These are phyloP conservation scores for Xanthia togata DNA, from an alignment of 2,888 invertebrate species.

Conservation along the genomic window DNA sequence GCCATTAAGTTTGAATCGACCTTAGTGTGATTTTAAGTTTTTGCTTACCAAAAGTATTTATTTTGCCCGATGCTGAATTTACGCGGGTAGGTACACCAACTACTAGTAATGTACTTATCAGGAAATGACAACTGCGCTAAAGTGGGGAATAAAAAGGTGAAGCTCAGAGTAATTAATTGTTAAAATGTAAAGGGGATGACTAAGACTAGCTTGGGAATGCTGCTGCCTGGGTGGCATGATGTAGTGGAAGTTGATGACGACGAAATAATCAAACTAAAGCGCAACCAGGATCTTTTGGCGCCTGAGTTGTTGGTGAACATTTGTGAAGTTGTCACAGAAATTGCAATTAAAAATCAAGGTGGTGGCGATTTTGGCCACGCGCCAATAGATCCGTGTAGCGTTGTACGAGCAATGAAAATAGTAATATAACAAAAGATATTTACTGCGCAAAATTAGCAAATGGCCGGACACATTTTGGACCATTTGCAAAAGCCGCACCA, in stretches of 20 bases:
- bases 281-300: neutral
- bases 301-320: neutral
- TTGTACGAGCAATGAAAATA: neutral
- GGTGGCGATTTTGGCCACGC: neutral
- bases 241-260: neutral
- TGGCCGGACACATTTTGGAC: slow-evolving; percentile 87
- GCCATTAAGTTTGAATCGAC: no score
- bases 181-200: neutral
- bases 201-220: neutral
- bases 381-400: neutral
- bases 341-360: neutral
- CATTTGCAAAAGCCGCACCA: slow-evolving; percentile 90
- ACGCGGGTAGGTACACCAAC: neutral
- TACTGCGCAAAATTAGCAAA: slow-evolving; percentile 88
- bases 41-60: neutral
- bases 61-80: neutral
- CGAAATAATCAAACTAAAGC: neutral
- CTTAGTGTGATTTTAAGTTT: neutral
- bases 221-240: neutral
- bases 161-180: no score
- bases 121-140: neutral
- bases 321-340: neutral
- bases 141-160: neutral
- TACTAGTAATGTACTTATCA: neutral
- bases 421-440: slow-evolving; percentile 53